phyloP scores from a whole-genome alignment of 1,140 invertebrate genomes.

The Chrysopa pallens region DNA sequence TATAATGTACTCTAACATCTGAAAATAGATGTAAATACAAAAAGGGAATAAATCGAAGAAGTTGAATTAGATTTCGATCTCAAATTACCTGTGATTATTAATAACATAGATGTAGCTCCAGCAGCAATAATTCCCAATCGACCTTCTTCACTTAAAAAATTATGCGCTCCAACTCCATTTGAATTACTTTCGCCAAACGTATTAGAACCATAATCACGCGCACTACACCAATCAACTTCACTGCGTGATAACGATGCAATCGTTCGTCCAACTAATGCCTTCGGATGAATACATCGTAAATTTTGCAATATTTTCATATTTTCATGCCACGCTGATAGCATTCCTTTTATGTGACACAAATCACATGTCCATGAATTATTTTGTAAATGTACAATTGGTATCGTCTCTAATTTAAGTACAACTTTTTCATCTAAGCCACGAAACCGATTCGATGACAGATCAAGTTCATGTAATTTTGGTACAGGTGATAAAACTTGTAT shows the following conservation, averaged over 20 bases:
- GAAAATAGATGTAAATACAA: too few species aligned
- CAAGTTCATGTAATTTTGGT: conserved; percentile 32
- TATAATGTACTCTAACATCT: too few species aligned
- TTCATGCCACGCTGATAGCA: conserved; percentile 22
- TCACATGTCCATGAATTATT: conserved; percentile 51
- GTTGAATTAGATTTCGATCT: too few species aligned
- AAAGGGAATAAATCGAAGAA: too few species aligned
- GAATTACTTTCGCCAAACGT: conserved; percentile 9
- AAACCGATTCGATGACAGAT: conserved; percentile 42
- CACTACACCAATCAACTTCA: conserved; percentile 30
- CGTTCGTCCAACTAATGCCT: conserved; percentile 25
- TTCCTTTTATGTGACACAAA: conserved; percentile 35
- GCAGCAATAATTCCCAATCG: conserved; percentile 37
- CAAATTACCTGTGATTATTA: conserved; percentile 14
- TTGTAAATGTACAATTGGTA: conserved; percentile 31
- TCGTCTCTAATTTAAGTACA: conserved; percentile 29
- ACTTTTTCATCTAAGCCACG: conserved; percentile 33
- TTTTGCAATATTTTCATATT: conserved; percentile 15
- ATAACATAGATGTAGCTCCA: conserved; percentile 29
- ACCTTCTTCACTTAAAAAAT: conserved; percentile 23
- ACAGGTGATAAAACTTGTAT: conserved; percentile 32
- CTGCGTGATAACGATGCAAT: conserved; percentile 26
- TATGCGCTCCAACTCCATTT: background rate
- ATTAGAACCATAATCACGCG: conserved; percentile 13
- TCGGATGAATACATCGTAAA: conserved; percentile 30